A percentile compares a stretch with the other conserved stretches of the same genome.
phyloP scores from a whole-genome alignment of 2,797 vertebrate species.

The Sebastes minor region DNA sequence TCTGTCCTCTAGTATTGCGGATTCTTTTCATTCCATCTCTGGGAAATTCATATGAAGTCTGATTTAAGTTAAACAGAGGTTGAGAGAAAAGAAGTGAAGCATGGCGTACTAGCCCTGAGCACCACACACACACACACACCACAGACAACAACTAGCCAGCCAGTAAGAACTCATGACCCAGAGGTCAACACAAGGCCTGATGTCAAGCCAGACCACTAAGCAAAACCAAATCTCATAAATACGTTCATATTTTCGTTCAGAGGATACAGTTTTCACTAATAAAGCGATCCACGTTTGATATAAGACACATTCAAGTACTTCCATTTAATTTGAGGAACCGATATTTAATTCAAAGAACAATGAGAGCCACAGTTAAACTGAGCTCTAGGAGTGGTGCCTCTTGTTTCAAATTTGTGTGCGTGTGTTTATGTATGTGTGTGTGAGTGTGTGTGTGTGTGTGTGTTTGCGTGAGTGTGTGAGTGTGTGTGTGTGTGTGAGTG shows the following conservation, averaged over 20 bases:
- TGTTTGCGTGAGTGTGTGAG: constrained; percentile 6
- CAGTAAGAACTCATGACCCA: constrained; percentile 12
- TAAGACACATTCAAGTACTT: constrained; percentile 82
- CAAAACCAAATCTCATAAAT: constrained; percentile 65
- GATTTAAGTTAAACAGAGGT: constrained; percentile 24
- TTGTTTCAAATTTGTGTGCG: constrained; percentile 6
- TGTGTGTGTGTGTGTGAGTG: not conserved
- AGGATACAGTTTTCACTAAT: constrained; percentile 60
- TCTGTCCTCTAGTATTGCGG: constrained; percentile 11
- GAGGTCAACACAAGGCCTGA: constrained; percentile 18
- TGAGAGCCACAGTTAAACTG: constrained; percentile 46
- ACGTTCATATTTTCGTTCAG: constrained; percentile 61
- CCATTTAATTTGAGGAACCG: constrained; percentile 69
- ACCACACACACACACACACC: constrained; percentile 45
- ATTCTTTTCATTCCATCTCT: constrained; percentile 35
- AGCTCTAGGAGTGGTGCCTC: constrained; percentile 52
- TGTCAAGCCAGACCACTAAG: constrained; percentile 25
- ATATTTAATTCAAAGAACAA: constrained; percentile 60
- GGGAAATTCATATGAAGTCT: constrained; percentile 9
- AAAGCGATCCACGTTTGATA: constrained; percentile 67
- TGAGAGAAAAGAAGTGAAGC: constrained; percentile 40
- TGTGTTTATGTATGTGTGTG: not conserved
- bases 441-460: not conserved
- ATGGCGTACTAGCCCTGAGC: constrained; percentile 35
- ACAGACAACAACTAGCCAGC: constrained; percentile 39